Evolutionary conservation across 2,888 invertebrate genomes (phyloP).

Genomic region (Ormyrus rosae): DNA sequence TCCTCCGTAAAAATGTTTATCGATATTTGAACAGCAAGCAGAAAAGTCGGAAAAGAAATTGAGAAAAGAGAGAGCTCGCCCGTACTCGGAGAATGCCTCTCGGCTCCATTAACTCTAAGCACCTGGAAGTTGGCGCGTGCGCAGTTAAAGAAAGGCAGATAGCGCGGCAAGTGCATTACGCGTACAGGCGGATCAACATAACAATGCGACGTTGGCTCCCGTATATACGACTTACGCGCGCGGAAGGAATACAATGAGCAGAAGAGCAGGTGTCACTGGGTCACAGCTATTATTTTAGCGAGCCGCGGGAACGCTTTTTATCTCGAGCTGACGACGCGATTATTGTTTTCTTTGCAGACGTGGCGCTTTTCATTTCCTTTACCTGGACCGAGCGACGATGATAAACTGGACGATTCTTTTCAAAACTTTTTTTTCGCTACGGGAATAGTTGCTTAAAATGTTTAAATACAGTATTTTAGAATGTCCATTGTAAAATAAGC

Average conservation of each 20-base stretch:
- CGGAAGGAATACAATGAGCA: constrained; percentile 25
- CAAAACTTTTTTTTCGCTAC: too few species aligned
- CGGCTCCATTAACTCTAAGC: constrained; percentile 26
- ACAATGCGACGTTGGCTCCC: constrained; percentile 12
- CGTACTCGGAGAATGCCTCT: too few species aligned
- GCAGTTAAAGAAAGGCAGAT: background rate
- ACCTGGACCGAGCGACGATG: too few species aligned
- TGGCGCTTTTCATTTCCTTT: too few species aligned
- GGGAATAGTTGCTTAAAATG: too few species aligned
- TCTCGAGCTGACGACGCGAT: background rate
- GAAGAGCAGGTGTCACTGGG: constrained; percentile 35
- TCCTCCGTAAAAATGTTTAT: too few species aligned
- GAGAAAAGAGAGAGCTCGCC: too few species aligned
- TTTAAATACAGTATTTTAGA: too few species aligned
- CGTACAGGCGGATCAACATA: constrained; percentile 34
- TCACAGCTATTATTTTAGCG: constrained; percentile 9
- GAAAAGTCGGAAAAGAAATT: constrained; percentile 15
- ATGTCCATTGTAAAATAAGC: too few species aligned
- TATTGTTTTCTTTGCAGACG: too few species aligned
- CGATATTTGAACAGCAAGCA: background rate
- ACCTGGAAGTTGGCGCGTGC: constrained; percentile 9
- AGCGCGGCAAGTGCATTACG: background rate
- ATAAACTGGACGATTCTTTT: too few species aligned
- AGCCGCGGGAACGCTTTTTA: background rate
- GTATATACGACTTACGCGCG: background rate